Base-by-base conservation (phyloP, 2,888 invertebrate genomes). In the Folsomia manolachei region DNA sequence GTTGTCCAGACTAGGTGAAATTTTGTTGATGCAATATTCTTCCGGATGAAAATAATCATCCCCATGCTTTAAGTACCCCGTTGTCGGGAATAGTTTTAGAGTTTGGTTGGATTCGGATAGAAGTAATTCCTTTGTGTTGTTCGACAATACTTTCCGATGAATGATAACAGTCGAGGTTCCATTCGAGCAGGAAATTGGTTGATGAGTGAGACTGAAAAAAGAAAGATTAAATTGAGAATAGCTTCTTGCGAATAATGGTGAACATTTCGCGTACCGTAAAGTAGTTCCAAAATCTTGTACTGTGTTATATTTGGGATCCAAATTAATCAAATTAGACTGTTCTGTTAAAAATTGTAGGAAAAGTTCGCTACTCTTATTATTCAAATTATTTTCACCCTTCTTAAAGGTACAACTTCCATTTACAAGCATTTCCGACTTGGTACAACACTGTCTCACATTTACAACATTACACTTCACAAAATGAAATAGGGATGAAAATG, bases 1-100 rank as follows among this genome's bases (percentile, higher is more conserved):
- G 14, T 67, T 70, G 56, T 71, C 60, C 23, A 39, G 39, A 39
- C 4, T 39, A 9, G 39, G 39, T 9, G 39, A 39, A 39, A 39
- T 39, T 39, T 70, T 74, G 39, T 72, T 60, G 24, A 80, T 69
- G 65, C 80, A 80, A 52, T 74, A 80, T 51, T 80, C 79, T 27
- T 77, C 72, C 14, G 74, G 71, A 53, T 78, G 73, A 60, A 77
- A 80, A 25, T 79, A 67, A n/a, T 79, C 76, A 27, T 63, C 69
- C 11, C 69, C 67, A 51, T 75, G 62, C 51, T 70, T 68, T 1
- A 80, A 61, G 60, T 77, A 72, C 61, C 80, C 80, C 61, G 71
- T 73, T 0, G 56, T 60, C 1, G 71, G 73, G 21, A 65, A 66
- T 27, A 71, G 27, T 56, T 51, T 26, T 27, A 65, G 39, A 7